Evolutionary conservation across 2,797 vertebrate species (phyloP), one percentile per base, ranked within the genome.

Genomic region (Catamblyrhynchus diadema): DNA sequence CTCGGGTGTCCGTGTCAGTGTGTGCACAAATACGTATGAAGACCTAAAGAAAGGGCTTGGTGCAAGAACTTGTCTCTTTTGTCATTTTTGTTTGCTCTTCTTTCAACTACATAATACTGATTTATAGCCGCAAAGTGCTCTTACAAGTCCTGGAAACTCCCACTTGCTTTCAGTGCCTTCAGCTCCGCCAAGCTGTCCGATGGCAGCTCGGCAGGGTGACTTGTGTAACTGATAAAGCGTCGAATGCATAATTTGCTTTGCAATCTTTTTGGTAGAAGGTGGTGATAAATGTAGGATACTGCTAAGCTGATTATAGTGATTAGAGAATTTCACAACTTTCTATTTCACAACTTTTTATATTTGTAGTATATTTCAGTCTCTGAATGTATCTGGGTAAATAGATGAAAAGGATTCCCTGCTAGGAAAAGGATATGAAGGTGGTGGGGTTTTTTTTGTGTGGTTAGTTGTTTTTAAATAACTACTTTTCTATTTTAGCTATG

Each of bases 251-350:
- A 81, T 86, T 96, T 88, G 79, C 83, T 92, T 88, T 78, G 85
- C 94, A 94, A 83, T 72, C 86, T 94, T 89, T 90, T 94, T 88
- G 89, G 94, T 86, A 60, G 85, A 93, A 94, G 95, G 80, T 82
- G 91, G 70, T 94, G 94, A 86, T 93, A 94, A 94, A 94, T 66
- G 95, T 54, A 91, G 92, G 87, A 93, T 94, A 60, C 75, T 78
- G 86, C 41, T 88, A 90, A 94, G 94, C 54, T 94, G 80, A 90
- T 94, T 81, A 88, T 33, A 66, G 89, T 27, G 85, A 93, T 95
- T 91, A 94, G 75, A 72, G 69, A 41, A 24, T 96, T 96, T 95
- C 96, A 86, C 94, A 96, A 96, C 89, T 91, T 81, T 18, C 5
- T 27, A 10, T 96, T 96, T 94, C 93, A 61, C 85, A 96, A 96